Evolutionary conservation across 2,113 vertebrate genomes (phyloP), one percentile per base, ranked within the genome.

Genomic region (Empidonax traillii): DNA sequence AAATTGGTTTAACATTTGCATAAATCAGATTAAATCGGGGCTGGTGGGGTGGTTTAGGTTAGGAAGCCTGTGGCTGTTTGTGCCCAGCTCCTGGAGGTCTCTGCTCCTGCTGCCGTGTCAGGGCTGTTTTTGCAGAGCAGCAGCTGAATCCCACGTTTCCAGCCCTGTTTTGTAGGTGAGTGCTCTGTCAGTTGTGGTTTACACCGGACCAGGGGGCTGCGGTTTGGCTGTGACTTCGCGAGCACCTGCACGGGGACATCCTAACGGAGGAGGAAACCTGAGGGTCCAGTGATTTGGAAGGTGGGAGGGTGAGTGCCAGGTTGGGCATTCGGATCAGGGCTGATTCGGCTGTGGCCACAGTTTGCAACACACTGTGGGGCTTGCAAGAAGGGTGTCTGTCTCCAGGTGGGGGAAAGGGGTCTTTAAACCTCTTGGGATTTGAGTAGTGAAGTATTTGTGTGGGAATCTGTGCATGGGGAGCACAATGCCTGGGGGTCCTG

Each of bases 1-100:
- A 62, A 90, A 90, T 80, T 78, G 90, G 72, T 95, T 94, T 95
- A 86, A 53, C 68, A 6, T 85, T 87, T 82, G 87, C 74, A 72
- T 79, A 23, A 76, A 89, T 93, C 84, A 56, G 89, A 89, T 93
- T 90, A 94, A 80, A 51, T 8, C 1, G 3, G 77, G 67, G 58
- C 86, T 66, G 83, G 83, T 47, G 91, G 91, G 83, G 12, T 79
- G 78, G 47, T 58, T 79, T 31, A 16, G 88, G 39, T 44, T 53
- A 44, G 86, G 94, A 49, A 85, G 67, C 75, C 71, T 41, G 79
- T 65, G 86, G 67, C 75, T 14, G 21, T 88, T 89, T 59, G 62
- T 94, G 85, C 82, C 66, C 78, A 4, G 62, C 79, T 90, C 33
- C 47, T 67, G 90, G 77, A 89, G 74, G 52, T 63, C 75, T 75